Conservation (phyloP, 2,797 vertebrate genomes). For the Sebastiscus albofasciatus region DNA sequence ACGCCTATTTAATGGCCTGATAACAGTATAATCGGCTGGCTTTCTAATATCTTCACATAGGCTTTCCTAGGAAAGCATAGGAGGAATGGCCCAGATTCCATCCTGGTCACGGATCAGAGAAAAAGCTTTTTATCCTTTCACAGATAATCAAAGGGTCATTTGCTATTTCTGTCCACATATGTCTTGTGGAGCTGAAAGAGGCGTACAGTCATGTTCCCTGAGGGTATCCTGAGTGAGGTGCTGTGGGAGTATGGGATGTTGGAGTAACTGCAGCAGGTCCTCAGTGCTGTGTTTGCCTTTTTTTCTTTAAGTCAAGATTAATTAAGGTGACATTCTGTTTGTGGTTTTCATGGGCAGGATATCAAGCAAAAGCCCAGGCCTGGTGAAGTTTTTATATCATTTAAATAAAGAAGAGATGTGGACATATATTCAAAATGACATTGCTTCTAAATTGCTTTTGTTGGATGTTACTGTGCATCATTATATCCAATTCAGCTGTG, state of each 20-base stretch:
- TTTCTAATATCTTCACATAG: slow-evolving; percentile 2
- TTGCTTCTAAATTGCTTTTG: neutral
- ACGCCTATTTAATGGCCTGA: too few relatives aligned
- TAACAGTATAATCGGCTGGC: too few relatives aligned
- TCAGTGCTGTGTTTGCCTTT: neutral
- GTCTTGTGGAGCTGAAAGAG: slow-evolving; percentile 18
- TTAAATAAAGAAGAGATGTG: neutral
- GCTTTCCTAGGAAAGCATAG: slow-evolving; percentile 12
- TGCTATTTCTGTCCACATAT: slow-evolving; percentile 26
- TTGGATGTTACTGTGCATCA: neutral
- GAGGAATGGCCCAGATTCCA: slow-evolving; percentile 27
- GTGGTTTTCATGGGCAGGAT: neutral
- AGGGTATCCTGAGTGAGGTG: slow-evolving; percentile 14
- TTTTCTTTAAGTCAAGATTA: neutral
- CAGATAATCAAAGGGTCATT: slow-evolving; percentile 51
- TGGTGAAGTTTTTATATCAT: neutral
- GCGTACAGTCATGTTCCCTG: neutral
- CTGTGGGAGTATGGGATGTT: slow-evolving; percentile 14
- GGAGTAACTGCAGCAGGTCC: neutral
- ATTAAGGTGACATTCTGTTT: slow-evolving; percentile 2
- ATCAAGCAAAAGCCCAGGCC: neutral
- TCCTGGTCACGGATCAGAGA: slow-evolving; percentile 40
- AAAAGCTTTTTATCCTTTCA: slow-evolving; percentile 36
- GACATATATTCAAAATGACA: neutral
- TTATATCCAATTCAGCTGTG: neutral